Evolutionary conservation across 2,888 invertebrate genomes (phyloP).

Genomic region (Tanaodytes sp.): DNA sequence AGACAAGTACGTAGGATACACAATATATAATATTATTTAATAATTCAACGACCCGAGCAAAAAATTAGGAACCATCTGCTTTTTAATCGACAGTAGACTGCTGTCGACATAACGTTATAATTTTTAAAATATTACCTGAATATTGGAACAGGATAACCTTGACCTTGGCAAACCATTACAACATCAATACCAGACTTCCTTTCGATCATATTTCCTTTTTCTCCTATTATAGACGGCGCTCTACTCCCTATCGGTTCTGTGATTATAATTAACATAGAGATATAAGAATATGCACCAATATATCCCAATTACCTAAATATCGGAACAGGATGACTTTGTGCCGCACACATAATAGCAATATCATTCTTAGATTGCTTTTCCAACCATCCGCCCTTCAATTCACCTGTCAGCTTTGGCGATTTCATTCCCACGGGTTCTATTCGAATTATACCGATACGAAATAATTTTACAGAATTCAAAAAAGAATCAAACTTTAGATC

Average conservation of each 20-base stretch:
- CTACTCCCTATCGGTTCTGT: slow-evolving; percentile 76
- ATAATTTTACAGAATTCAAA: background rate
- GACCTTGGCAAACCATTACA: slow-evolving; percentile 77
- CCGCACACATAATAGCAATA: slow-evolving; percentile 79
- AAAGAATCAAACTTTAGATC: too few species aligned
- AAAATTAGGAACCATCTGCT: too few species aligned
- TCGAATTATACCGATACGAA: slow-evolving; percentile 6
- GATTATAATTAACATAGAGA: slow-evolving; percentile 27
- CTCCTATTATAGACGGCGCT: slow-evolving; percentile 75
- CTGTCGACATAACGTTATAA: too few species aligned
- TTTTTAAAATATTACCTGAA: slow-evolving; percentile 77
- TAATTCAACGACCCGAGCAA: too few species aligned
- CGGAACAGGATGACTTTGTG: slow-evolving; percentile 77
- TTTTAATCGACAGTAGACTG: too few species aligned
- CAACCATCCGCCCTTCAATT: slow-evolving; percentile 71
- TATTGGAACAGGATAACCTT: slow-evolving; percentile 80
- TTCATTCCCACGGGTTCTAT: slow-evolving; percentile 77
- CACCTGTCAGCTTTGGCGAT: slow-evolving; percentile 76
- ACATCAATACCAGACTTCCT: slow-evolving; percentile 72
- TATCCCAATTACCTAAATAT: slow-evolving; percentile 77
- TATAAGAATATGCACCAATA: too few species aligned
- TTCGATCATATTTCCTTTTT: slow-evolving; percentile 74
- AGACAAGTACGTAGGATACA: too few species aligned
- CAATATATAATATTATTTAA: too few species aligned
- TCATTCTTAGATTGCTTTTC: slow-evolving; percentile 60